Conservation (phyloP, 35 echinoderm and acorn worm species). For the Lytechinus pictus region DNA sequence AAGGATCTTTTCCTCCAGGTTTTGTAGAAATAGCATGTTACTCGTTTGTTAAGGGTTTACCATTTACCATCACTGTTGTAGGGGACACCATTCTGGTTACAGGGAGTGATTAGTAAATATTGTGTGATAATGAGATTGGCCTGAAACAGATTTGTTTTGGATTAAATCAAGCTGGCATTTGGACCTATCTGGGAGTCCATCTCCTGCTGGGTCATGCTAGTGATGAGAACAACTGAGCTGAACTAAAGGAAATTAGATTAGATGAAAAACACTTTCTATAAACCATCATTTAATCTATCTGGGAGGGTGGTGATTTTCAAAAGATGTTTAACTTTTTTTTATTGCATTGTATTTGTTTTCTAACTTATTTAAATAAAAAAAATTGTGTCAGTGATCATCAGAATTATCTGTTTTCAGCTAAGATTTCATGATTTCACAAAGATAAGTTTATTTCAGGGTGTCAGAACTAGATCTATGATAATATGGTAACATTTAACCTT, state of each 20-base stretch:
- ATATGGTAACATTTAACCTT: too few species aligned
- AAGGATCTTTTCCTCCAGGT: too few species aligned
- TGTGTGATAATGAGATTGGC: not conserved
- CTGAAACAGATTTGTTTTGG: not conserved
- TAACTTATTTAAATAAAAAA: not conserved
- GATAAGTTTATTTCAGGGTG: too few species aligned
- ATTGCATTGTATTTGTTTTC: not conserved
- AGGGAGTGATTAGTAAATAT: not conserved
- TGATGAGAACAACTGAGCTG: not conserved
- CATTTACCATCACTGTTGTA: not conserved
- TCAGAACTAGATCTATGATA: too few species aligned
- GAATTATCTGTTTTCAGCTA: too few species aligned
- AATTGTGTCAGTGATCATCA: too few species aligned
- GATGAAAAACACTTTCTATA: not conserved
- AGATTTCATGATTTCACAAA: too few species aligned
- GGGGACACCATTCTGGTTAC: too few species aligned
- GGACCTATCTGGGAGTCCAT: conserved; percentile 31
- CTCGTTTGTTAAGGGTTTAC: not conserved
- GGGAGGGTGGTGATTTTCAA: not conserved
- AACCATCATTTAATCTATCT: not conserved
- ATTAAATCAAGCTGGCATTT: conserved; percentile 21
- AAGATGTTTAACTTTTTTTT: not conserved
- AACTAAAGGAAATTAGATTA: conserved; percentile 7
- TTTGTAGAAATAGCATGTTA: not conserved
- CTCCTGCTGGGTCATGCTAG: not conserved